Base-by-base conservation (phyloP, 2,888 invertebrate genomes). In the Hylaea fasciaria region DNA sequence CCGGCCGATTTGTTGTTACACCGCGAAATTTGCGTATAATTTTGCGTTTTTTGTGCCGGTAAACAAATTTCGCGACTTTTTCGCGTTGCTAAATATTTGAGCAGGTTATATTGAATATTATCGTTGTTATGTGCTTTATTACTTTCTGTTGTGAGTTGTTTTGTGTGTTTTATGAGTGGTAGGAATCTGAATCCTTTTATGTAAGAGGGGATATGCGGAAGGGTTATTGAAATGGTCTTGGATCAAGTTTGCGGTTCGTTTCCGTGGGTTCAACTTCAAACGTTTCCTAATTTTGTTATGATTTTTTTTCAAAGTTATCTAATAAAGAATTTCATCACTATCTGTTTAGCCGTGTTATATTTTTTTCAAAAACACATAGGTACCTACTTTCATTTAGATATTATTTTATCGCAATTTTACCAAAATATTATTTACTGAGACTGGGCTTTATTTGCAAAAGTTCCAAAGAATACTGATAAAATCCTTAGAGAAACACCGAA, bases 1-100 rank as follows among this genome's bases (percentile, higher is more conserved):
- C 39, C 39, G 66, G 65, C 45, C 49, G 67, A 70, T 71, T 75
- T 71, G 68, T 64, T 57, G 59, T 61, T 69, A 72, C 68, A 59
- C 52, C n/a, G 22, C 1, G 35, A 45, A 40, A 40, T 40, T 40
- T 40, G 40, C 14, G 13, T 14, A 40, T n/a, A 12, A 37, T 32
- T 32, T 32, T 9, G n/a, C 12, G 37, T 3, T 66, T 69, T 72
- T 55, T 45, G 12, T 69, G 66, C 69, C 64, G 64, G 70, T 72
- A 73, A 74, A 72, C 71, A 65, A 66, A 65, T 65, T 73, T 32
- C 32, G 32, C 32, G 32, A 32, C 9, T 32, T 32, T 32, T 64
- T 50, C 43, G 41, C 22, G 46, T 46, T 58, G 62, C 64, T 63
- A 69, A 68, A 70, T 70, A 65, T 68, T 66, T 64, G 49, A 60